Evolutionary conservation across 2,113 vertebrate genomes (phyloP), one percentile per base, ranked within the genome.

Genomic region (Piprites chloris): DNA sequence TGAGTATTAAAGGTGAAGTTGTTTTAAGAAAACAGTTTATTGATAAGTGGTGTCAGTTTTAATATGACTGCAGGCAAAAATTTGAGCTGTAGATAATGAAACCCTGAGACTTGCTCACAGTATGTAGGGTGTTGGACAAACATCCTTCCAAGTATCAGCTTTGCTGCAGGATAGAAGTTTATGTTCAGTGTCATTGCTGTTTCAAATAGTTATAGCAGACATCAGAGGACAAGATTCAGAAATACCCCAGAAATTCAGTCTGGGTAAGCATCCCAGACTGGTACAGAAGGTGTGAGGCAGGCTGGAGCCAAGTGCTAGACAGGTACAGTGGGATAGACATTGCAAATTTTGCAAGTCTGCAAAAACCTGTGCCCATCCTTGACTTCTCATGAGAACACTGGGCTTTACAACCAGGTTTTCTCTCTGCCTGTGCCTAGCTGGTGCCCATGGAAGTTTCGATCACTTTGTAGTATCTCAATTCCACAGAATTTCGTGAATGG

Each of bases 281-380:
- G 9, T 26, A 4, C 11, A 24, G 44, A 35, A 80, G 21, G 15
- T 66, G 27, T 26, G 33, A 90, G 47, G 32, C 44, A 78, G 61
- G 42, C n/a, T 71, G 56, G 84, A 62, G 44, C 53, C 17, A n/a
- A 39, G 35, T 0, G 0, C 59, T 44, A 5, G 50, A 27, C 0
- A 42, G 23, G 26, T 65, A 7, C 3, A 2, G 16, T 22, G 46
- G 7, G 8, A 62, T 3, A 55, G 52, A 28, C 16, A 8, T 9
- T 30, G 46, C 21, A 62, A 7, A 33, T 72, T 35, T 71, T 53
- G 14, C 13, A 32, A 7, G 9, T 22, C n/a, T 71, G 24, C 26
- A 71, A 49, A 87, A 75, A 13, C 15, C 26, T 37, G 3, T 2
- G 1, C 16, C 56, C 47, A 27, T 32, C 47, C 27, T 63, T 28